Base-by-base conservation (phyloP, 2,113 vertebrate species). In the Aix galericulata region DNA sequence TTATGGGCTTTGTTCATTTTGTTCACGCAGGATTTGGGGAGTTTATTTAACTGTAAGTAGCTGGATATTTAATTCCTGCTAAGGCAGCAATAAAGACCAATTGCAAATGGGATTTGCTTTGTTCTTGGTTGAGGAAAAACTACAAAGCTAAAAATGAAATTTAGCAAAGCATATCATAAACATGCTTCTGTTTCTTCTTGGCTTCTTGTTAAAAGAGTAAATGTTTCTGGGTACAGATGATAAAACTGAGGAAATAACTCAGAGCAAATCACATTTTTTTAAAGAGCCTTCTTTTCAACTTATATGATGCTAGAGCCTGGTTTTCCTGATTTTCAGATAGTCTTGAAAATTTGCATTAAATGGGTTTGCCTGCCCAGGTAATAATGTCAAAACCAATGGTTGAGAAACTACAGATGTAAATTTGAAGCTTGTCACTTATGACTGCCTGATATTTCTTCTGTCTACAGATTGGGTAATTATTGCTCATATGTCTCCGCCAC, bases 101-200 rank as follows among this genome's bases (percentile, higher is more conserved):
- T 48, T 85, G 59, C n/a, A 94, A 93, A 83, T 75, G 42, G 48
- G 68, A 94, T 94, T 95, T 93, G 3, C 60, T 91, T 93, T 94
- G 60, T 74, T 95, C 93, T 83, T 74, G 26, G 29, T 40, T 88
- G 53, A 93, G 14, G n/a, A 9, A 69, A 91, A 50, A 2, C 20
- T 76, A 34, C 18, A 71, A 88, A 93, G 8, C 34, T 52, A 63
- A 86, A 91, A 95, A 68, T 72, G 20, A 81, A 78, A 86, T 56
- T 74, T 74, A 69, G 32, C 34, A 10, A 36, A 64, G 42, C 25
- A 38, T 32, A 59, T 56, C 52, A 75, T 59, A 93, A 83, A 34
- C 16, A 20, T 13, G 20, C 10, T 73, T 11, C 26, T 9, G 2
- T 27, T 94, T 67, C 67, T 66, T 92, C 56, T 71, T 63, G 36